Conservation (phyloP, 2,797 vertebrate species). For the Discoglossus pictus region DNA sequence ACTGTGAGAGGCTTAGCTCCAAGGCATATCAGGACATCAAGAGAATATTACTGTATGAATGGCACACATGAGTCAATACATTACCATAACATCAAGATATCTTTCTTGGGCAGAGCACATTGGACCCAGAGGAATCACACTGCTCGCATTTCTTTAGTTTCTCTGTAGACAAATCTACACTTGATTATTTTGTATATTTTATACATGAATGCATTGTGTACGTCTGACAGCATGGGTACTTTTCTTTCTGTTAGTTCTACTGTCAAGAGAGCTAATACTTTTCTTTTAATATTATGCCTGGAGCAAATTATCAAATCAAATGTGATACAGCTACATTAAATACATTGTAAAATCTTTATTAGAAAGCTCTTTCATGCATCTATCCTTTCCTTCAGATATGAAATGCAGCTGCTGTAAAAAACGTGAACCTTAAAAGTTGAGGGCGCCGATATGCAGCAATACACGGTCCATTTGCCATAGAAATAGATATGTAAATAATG, state of each 20-base stretch:
- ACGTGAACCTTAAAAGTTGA: constrained; percentile 27
- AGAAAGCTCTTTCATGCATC: constrained; percentile 20
- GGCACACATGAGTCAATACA: not conserved
- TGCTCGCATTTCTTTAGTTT: too few relatives aligned
- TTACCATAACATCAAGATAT: not conserved
- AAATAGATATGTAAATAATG: constrained; percentile 34
- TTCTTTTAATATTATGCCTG: constrained; percentile 31
- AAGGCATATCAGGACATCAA: not conserved
- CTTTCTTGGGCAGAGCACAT: not conserved
- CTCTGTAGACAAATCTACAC: too few relatives aligned
- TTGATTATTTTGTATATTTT: not conserved
- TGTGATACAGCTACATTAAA: constrained; percentile 39
- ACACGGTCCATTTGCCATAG: constrained; percentile 31
- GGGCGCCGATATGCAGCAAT: constrained; percentile 20
- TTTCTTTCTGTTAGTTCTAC: constrained; percentile 7
- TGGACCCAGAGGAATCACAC: too few relatives aligned
- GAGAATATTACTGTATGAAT: not conserved
- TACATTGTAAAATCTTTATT: constrained; percentile 47
- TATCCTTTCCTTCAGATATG: not conserved
- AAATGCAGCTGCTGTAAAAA: constrained; percentile 31
- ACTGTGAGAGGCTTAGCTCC: not conserved
- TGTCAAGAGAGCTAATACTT: constrained; percentile 18
- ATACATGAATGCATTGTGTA: not conserved
- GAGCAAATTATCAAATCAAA: constrained; percentile 34
- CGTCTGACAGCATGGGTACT: constrained; percentile 7